Evolutionary conservation across 92 coral and sea anemone genomes (phyloP).

Genomic region (Bergia sp.): DNA sequence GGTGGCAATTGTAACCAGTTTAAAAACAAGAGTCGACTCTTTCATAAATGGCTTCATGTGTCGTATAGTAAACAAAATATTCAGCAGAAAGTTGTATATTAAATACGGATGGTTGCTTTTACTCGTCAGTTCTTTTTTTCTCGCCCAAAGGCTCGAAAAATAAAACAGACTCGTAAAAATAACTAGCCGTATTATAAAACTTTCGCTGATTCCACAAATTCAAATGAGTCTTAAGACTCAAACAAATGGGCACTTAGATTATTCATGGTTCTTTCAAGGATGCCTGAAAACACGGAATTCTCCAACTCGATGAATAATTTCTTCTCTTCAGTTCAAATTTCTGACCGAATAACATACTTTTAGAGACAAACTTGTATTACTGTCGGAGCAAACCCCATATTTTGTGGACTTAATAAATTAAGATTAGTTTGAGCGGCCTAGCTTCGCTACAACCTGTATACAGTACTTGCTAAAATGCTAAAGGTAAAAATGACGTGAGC

Average conservation of each 20-base stretch:
- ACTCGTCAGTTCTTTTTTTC: too few species aligned
- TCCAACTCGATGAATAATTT: background rate
- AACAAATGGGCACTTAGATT: background rate
- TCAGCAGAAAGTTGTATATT: too few species aligned
- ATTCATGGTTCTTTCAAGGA: background rate
- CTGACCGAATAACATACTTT: background rate
- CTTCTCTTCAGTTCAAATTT: background rate
- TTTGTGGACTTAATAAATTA: slow-evolving; percentile 29
- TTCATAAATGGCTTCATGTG: too few species aligned
- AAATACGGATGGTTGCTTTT: too few species aligned
- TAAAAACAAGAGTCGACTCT: too few species aligned
- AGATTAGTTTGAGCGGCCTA: background rate
- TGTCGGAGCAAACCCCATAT: slow-evolving; percentile 9
- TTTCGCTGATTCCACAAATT: background rate
- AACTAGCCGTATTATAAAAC: too few species aligned
- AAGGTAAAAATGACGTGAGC: slow-evolving; percentile 10
- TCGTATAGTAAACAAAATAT: too few species aligned
- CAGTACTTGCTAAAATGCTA: background rate
- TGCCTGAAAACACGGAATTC: background rate
- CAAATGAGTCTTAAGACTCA: too few species aligned
- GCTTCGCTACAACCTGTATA: background rate
- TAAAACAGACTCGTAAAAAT: too few species aligned
- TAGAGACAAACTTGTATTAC: background rate
- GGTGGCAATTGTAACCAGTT: too few species aligned
- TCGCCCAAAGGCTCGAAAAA: too few species aligned